phyloP scores from a whole-genome alignment of 2,113 vertebrate species.

The Ageneiosus marmoratus region DNA sequence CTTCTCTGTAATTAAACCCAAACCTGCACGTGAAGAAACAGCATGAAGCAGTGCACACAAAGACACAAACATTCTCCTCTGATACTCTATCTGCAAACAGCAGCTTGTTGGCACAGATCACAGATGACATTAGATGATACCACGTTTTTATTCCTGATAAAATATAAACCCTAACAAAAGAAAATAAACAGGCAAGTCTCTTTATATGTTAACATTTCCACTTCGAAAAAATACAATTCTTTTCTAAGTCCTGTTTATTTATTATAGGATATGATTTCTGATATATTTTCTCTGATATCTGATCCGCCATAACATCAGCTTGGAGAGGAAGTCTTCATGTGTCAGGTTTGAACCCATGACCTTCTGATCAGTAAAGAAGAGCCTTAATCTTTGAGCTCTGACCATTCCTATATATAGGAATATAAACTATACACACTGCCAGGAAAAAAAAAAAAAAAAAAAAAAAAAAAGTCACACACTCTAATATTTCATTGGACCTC shows the following conservation, averaged over 20 bases:
- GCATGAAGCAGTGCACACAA: slow-evolving; percentile 23
- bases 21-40: slow-evolving; percentile 59
- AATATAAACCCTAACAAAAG: not conserved
- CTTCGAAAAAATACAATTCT: too few species aligned
- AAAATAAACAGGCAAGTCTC: not conserved
- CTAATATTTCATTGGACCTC: too few species aligned
- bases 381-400: not conserved
- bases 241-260: not conserved
- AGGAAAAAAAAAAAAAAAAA: too few species aligned
- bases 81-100: not conserved
- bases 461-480: too few species aligned
- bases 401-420: not conserved
- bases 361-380: too few species aligned
- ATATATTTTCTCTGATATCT: not conserved
- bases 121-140: not conserved
- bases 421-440: too few species aligned
- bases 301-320: not conserved
- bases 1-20: slow-evolving; percentile 64
- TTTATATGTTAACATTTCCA: not conserved
- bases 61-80: not conserved
- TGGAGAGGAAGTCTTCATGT: too few species aligned
- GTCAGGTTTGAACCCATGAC: too few species aligned
- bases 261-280: not conserved
- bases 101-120: not conserved
- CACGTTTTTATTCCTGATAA: not conserved